Base-by-base conservation (phyloP, 2,113 vertebrate species). In the Ranitomeya variabilis region DNA sequence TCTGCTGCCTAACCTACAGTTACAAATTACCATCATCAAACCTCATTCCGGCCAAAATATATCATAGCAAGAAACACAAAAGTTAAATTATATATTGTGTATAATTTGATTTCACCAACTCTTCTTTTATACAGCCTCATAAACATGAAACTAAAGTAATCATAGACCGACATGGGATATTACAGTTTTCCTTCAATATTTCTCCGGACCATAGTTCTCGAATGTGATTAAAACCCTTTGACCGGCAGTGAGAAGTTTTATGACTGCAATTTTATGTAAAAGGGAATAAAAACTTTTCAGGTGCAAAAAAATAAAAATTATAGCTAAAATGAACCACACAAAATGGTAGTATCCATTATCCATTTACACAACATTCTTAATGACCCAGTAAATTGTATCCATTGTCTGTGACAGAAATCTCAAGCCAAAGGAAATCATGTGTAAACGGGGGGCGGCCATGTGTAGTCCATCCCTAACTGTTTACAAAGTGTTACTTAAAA, bases 361-460 rank as follows among this genome's bases (percentile, higher is more conserved):
- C 90, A 92, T 92, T 92, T 93, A 89, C 89, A 92, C 91, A 92
- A 91, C 87, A 90, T 92, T 91, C 89, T 90, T 90, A 90, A 91
- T 92, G 90, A 87, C 80, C 90, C 90, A 86, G 89, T 91, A 93
- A 93, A 94, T 91, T 90, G 92, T 93, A 90, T 89, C 92, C 91
- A 87, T 91, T 92, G 91, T 93, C 92, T 93, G 90, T 92, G 92
- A 87, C 76, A 91, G 89, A 92, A 91, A 91, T 90, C 91, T 90
- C 91, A 93, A 91, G 93, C 92, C 91, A 92, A 87, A 89, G 90
- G 91, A 92, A 93, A 92, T 93, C 90, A 91, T 92, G 90, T 92
- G 92, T 92, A 91, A 94, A 93, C 91, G 81, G 83, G 91, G 90
- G 90, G 90, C 90, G 92, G 51, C 91, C 90, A 90, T 92, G 91